Base-by-base conservation (phyloP, 53 echinoderm and acorn worm species). In the Zoroaster sp. region DNA sequence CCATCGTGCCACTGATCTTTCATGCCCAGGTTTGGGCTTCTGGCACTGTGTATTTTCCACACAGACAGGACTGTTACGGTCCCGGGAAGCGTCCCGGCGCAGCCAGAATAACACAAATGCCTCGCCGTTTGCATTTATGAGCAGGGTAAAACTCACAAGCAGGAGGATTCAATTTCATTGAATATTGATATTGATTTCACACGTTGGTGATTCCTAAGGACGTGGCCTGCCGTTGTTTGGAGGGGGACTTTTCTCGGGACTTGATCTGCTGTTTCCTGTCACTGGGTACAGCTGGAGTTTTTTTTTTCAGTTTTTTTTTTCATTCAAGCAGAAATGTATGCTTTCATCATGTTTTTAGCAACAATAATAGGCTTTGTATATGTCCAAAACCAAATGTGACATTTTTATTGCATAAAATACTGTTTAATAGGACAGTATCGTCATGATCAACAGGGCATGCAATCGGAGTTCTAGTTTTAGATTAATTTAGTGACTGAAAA, bases 161-260 rank as follows among this genome's bases (percentile, higher is more conserved):
- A 66, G 37, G 31, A 41, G 81, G 80, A 30, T 81, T 81, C 67
- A 1, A 81, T 81, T 81, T 81, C 81, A 81, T 81, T 81, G 81
- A 66, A 81, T 81, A 81, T 81, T 81, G 54, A 81, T 81, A 66
- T 31, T n/a, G 42, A 66, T 81, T 67, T 81, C 81, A 81, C 81
- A 81, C 81, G 38, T 43, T 81, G 54, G 66, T 81, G 81, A 81
- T 81, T 67, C 66, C 25, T n/a, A 44, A 81, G 67, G 81, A 81
- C 81, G 68, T 81, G 81, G 66, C 81, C 15, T 15, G 81, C 28
- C 65, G 55, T 78, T 78, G 35, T 59, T 23, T 1, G 28, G 0
- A 53, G 36, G 20, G 40, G 10, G 40, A 54, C 59, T 55, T 54
- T 78, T 32, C 30, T 37, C 3, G 36, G 18, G 36, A 13, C 6